Conservation (phyloP, 2,888 invertebrate species). For the Eucera pruinosa region DNA sequence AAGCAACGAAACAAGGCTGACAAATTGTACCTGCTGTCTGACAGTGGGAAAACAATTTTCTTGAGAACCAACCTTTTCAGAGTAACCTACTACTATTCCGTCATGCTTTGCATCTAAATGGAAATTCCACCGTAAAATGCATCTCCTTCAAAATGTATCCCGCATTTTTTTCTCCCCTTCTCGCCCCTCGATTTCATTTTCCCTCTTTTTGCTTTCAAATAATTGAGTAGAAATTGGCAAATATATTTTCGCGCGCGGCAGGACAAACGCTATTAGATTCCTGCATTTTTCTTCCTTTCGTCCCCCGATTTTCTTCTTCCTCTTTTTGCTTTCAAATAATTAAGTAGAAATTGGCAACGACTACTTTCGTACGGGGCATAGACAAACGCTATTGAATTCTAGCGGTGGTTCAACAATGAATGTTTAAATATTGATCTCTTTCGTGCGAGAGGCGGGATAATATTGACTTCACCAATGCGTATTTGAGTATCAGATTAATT, state of each 20-base stretch:
- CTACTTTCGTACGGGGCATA: no score
- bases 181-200: background rate
- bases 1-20: background rate
- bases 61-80: background rate
- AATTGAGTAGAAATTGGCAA: background rate
- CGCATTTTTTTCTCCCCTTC: background rate
- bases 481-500: no score
- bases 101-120: conserved; percentile 45
- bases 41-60: conserved; percentile 35
- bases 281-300: no score
- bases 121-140: conserved; percentile 6
- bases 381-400: no score
- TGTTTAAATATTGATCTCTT: no score
- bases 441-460: no score
- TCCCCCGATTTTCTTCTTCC: no score
- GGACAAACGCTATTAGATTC: no score
- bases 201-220: background rate
- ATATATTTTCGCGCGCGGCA: background rate
- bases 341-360: no score
- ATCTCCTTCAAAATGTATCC: background rate
- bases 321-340: no score
- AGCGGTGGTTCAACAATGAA: no score
- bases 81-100: background rate
- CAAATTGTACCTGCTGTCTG: conserved; percentile 46
- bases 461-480: no score